Evolutionary conservation across 1,140 invertebrate genomes (phyloP), one percentile per base, ranked within the genome.

Genomic region (Aricia agestis): DNA sequence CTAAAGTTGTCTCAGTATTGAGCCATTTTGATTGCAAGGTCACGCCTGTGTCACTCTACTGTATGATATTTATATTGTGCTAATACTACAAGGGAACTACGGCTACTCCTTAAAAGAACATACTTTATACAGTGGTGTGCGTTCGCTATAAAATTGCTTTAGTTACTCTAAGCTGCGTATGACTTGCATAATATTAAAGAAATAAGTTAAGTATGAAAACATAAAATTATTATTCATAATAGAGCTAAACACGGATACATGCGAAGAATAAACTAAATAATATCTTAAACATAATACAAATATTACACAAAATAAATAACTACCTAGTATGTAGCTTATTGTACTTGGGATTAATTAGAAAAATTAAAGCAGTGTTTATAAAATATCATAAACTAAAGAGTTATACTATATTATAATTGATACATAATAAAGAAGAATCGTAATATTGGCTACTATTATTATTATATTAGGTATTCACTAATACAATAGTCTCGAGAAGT

Each of bases 1-100:
- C 0, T 9, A 36, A 36, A 36, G 0, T 36, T 36, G 9, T 25
- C 25, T 25, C 25, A 25, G 25, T 36, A 5, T 36, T 36, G 9
- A 36, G 36, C 36, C 36, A 36, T 2, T 36, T 36, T 36, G 36
- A 6, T 36, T 36, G 2, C 36, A 36, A 36, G 36, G 36, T 6
- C 36, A 36, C 36, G 9, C 36, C 36, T 25, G 36, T 6, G 36
- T 36, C 5, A 7, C 36, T 36, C 36, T 36, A 36, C 6, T 36
- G 36, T 36, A 36, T 36, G 36, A 36, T 36, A 36, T 36, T 36
- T 36, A 36, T 36, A 36, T 36, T 36, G 36, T 19, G 59, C 59
- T 31, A 63, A 71, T 66, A 19, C 59, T 63, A 63, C 59, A 63
- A 19, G 59, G 59, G 59, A 63, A 19, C 59, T 63, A 63, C 59